phyloP scores from a whole-genome alignment of 1,140 invertebrate genomes.

The Ips typographus region DNA sequence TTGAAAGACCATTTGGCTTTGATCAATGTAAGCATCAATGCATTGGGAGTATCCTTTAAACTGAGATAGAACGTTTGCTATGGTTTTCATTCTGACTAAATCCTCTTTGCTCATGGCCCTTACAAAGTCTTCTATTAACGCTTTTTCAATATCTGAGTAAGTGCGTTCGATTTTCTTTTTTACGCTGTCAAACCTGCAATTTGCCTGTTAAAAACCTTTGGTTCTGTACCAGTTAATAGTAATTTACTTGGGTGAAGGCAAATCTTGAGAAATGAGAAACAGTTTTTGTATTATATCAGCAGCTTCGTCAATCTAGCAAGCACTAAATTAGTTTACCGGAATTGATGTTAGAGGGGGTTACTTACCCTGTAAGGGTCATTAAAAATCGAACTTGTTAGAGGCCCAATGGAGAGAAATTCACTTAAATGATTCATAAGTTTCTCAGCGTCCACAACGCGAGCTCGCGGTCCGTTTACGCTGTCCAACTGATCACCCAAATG shows the following conservation, averaged over 20 bases:
- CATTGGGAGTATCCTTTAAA: conserved; percentile 97
- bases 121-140: conserved; percentile 94
- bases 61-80: conserved; percentile 88
- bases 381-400: conserved; percentile 83
- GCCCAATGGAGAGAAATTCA: conserved; percentile 87
- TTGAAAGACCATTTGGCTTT: conserved; percentile 84
- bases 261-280: conserved; percentile 92
- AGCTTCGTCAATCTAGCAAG: conserved; percentile 81
- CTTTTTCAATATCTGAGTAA: conserved; percentile 92
- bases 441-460: conserved; percentile 91
- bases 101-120: conserved; percentile 83
- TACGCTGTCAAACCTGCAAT: conserved; percentile 77
- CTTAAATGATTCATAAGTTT: conserved; percentile 91
- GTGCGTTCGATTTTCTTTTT: conserved; percentile 90
- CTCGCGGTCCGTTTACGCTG: conserved; percentile 92
- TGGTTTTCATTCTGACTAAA: conserved; percentile 86
- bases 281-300: conserved; percentile 99
- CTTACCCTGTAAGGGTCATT: conserved; percentile 79
- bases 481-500: conserved; percentile 97
- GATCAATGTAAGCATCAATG: conserved; percentile 95
- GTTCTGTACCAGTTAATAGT: background rate
- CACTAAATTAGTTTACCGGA: conserved; percentile 4
- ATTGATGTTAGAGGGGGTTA: background rate
- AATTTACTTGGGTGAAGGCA: conserved; percentile 73
- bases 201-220: too few species aligned